A percentile compares a stretch with the other conserved stretches of the same genome.
Conservation (phyloP, 1,140 invertebrate genomes). For the Diploscapter pachys region DNA sequence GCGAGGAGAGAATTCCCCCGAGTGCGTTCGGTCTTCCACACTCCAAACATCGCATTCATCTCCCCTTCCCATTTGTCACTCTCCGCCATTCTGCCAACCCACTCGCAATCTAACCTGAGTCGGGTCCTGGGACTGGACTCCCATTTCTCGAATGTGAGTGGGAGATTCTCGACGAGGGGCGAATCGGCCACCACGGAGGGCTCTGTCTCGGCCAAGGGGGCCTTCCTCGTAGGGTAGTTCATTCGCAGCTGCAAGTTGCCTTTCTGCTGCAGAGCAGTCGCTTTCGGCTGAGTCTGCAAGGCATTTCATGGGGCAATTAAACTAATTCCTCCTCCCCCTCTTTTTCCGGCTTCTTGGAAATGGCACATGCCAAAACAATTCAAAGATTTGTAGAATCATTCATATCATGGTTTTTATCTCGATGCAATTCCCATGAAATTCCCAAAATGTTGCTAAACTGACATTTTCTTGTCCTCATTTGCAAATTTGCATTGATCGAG, state of each 20-base stretch:
- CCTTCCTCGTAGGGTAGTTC: slow-evolving; percentile 3
- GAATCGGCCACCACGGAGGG: slow-evolving; percentile 30
- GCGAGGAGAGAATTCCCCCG: no score
- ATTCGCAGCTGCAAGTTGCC: slow-evolving; percentile 20
- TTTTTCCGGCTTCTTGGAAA: no score
- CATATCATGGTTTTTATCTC: no score
- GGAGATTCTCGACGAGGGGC: slow-evolving; percentile 30
- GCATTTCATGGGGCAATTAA: no score
- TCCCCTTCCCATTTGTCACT: background rate
- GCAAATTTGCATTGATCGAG: no score
- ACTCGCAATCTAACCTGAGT: slow-evolving; percentile 5
- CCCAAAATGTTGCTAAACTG: no score
- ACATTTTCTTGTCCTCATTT: no score
- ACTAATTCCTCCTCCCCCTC: no score
- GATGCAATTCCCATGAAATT: no score
- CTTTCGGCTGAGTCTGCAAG: no score
- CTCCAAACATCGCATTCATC: background rate
- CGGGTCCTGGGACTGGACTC: slow-evolving; percentile 17
- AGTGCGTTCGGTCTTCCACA: background rate
- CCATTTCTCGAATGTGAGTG: slow-evolving; percentile 27
- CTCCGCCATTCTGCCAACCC: background rate
- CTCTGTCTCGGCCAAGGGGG: slow-evolving; percentile 25
- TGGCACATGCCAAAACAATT: no score
- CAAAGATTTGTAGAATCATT: no score
- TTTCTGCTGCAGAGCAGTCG: slow-evolving; percentile 1